Evolutionary conservation across 1,140 invertebrate species (phyloP), one percentile per base, ranked within the genome.

Genomic region (Philopotamus ludificatus): DNA sequence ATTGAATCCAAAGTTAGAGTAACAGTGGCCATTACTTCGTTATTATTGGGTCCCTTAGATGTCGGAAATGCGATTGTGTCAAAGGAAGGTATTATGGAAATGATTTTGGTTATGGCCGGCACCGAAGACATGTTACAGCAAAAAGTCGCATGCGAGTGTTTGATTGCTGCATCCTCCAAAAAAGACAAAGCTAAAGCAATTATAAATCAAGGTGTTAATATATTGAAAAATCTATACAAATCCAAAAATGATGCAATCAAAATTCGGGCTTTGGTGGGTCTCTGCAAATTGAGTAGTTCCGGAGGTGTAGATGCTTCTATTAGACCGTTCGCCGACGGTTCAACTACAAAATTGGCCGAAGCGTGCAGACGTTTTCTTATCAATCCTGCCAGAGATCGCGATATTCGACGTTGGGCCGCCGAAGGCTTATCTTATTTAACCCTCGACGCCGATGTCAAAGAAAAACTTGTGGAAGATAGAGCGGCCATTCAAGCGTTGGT

Each of bases 371-470:
- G 89, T 67, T 98, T 97, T 76, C 76, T 98, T 22, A 84, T 95
- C 0, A 95, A 94, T 80, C 82, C 83, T 21, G 75, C 87, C 2
- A 94, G 96, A 75, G 92, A 97, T 73, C 85, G 87, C 64, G 93
- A 97, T 72, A 88, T 97, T 76, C 83, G 93, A 51, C 90, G 93
- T 73, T 99, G 96, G 95, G 95, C 97, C 0, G 92, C 94, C 21
- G 98, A 99, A 82, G 97, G 97, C 10, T 81, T 99, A 0, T 97
- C 97, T 0, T 99, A 98, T 76, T 81, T 99, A 1, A 97, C 96
- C 2, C 83, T 99, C 34, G 97, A 99, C 83, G 98, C 95, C 9
- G 97, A 99, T 78, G 94, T 99, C 0, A 99, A 99, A 75, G 97
- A 99, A 76, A 95, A 95, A 75, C 76, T 99, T 9, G 88, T 97